phyloP scores from a whole-genome alignment of 2,888 invertebrate genomes.

The Coronaproctus castanopsis region DNA sequence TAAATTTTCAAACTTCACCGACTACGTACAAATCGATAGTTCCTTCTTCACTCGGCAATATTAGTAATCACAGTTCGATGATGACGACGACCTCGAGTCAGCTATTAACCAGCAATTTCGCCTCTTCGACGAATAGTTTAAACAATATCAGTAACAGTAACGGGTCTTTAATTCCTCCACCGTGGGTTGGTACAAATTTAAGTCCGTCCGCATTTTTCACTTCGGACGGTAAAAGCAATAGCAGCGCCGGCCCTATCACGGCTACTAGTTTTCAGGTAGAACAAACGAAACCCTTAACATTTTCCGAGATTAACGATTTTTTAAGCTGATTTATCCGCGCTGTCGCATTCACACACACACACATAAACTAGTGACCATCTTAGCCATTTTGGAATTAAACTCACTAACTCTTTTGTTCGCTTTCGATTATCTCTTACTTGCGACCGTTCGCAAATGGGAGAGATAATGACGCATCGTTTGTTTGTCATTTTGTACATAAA shows the following conservation, averaged over 20 bases:
- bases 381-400: too few relatives aligned
- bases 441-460: too few relatives aligned
- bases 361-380: too few relatives aligned
- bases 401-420: too few relatives aligned
- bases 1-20: background rate
- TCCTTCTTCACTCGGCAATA: background rate
- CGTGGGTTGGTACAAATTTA: background rate
- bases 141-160: background rate
- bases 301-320: conserved; percentile 25
- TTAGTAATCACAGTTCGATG: background rate
- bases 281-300: conserved; percentile 23
- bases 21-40: background rate
- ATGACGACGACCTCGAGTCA: background rate
- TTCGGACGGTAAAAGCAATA: background rate
- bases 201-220: conserved; percentile 10
- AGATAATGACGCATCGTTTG: too few relatives aligned
- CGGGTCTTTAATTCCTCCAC: background rate
- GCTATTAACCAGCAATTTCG: background rate
- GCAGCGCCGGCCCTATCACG: background rate
- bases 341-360: too few relatives aligned
- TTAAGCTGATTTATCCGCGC: too few relatives aligned
- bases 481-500: too few relatives aligned
- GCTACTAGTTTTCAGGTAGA: conserved; percentile 1
- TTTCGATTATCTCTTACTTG: too few relatives aligned
- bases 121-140: too few relatives aligned